These are phyloP conservation scores for Tuta absoluta DNA, from an alignment of 2,888 invertebrate genomes.

Conservation along the genomic window DNA sequence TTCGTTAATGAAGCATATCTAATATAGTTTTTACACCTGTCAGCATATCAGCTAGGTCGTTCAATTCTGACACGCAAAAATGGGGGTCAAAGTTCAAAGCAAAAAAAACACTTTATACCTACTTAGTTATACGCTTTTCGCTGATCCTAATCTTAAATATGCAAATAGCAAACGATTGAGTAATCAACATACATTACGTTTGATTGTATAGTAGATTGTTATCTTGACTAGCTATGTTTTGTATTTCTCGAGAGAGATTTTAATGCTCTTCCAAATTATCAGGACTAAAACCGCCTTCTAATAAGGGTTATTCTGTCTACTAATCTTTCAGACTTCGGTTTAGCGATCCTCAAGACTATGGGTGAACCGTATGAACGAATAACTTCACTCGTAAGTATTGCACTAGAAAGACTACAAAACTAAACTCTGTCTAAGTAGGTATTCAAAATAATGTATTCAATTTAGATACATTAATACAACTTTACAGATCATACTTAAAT, in stretches of 20 bases:
- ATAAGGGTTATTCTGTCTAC: too few species aligned
- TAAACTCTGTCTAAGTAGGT: too few species aligned
- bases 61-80: conserved; percentile 4
- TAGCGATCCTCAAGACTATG: too few species aligned
- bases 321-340: too few species aligned
- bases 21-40: not conserved
- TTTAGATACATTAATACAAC: too few species aligned
- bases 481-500: too few species aligned
- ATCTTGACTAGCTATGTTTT: not conserved
- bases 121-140: not conserved
- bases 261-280: too few species aligned
- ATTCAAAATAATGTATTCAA: too few species aligned
- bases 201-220: not conserved
- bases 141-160: conserved; percentile 10
- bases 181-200: conserved; percentile 12
- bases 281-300: too few species aligned
- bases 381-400: too few species aligned
- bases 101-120: not conserved
- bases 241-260: not conserved
- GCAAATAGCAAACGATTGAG: conserved; percentile 18
- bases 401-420: too few species aligned
- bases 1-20: not conserved
- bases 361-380: too few species aligned
- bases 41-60: not conserved
- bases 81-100: conserved; percentile 4